Evolutionary conservation across 2,888 invertebrate species (phyloP).

Genomic region (Parelbella ahira): DNA sequence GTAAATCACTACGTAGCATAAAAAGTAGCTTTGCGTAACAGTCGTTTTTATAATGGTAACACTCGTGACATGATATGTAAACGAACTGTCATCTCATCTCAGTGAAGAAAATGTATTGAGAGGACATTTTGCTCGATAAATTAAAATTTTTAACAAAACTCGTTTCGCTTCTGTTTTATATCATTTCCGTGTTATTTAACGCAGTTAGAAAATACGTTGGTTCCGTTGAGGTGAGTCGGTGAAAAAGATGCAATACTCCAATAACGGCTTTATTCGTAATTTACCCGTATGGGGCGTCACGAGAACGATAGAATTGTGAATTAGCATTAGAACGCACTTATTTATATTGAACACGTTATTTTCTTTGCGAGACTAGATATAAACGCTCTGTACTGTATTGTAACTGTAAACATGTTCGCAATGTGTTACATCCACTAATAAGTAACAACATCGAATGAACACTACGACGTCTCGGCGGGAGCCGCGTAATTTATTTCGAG

Average conservation of each 20-base stretch:
- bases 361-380: slow-evolving; percentile 6
- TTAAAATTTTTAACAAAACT: no score
- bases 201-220: no score
- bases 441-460: background rate
- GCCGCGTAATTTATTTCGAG: slow-evolving; percentile 21
- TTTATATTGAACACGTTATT: background rate
- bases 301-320: slow-evolving; percentile 1
- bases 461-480: slow-evolving; percentile 15
- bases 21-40: background rate
- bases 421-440: slow-evolving; percentile 19
- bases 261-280: background rate
- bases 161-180: no score
- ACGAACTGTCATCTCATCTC: background rate
- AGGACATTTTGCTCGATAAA: no score
- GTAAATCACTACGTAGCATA: no score
- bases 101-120: no score
- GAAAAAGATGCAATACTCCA: no score
- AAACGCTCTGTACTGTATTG: background rate
- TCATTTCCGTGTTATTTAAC: no score
- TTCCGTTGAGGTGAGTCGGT: no score
- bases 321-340: background rate
- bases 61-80: background rate
- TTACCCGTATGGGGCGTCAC: slow-evolving; percentile 3
- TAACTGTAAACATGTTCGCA: slow-evolving; percentile 15
- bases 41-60: slow-evolving; percentile 9